Base-by-base conservation (phyloP, 2,113 vertebrate species). In the Hippocampus abdominalis region DNA sequence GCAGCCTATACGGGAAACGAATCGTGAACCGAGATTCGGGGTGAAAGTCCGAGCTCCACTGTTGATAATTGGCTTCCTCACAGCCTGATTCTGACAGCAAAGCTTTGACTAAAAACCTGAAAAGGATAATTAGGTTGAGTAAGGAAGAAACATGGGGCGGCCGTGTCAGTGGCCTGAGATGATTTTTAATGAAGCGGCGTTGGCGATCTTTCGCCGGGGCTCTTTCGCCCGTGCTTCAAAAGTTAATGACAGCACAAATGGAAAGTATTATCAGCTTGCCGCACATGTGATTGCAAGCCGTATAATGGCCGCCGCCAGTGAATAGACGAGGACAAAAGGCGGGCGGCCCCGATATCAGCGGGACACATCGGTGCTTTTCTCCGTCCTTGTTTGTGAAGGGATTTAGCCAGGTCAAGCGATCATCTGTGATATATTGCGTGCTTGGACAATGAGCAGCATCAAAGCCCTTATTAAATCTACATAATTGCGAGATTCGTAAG, bases 401-500 rank as follows among this genome's bases (percentile, higher is more conserved):
- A 60, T 75, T 78, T 71, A 74, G 49, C 49, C 39, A 25, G 3
- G 13, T 71, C 69, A 78, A 46, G 40, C 65, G 63, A 76, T 75
- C 15, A 6, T 36, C 61, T 54, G 40, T 67, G 59, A 79, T 57
- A 68, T 49, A 16, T 12, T 25, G 15, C 9, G 66, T 1, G 23
- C 21, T 53, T 66, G 42, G 42, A 10, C 72, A 73, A 64, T 16
- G 13, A 25, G 57, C 49, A 21, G 56, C 48, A 12, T 66, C 54
- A 64, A 71, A 74, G 54, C 66, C 68, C 76, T 81, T 72, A 81
- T 67, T 72, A 71, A 59, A 79, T 48, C 39, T 10, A n/a, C 42
- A 51, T 51, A 80, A 76, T 73, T 46, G 79, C 62, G 36, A 60
- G 56, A 82, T n/a, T 61, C 63, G 64, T 44, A 61, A 77, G 66